Evolutionary conservation across 37 sponge, comb jelly and placozoan species (phyloP), one percentile per base, ranked within the genome.

Genomic region (Crambe crambe): DNA sequence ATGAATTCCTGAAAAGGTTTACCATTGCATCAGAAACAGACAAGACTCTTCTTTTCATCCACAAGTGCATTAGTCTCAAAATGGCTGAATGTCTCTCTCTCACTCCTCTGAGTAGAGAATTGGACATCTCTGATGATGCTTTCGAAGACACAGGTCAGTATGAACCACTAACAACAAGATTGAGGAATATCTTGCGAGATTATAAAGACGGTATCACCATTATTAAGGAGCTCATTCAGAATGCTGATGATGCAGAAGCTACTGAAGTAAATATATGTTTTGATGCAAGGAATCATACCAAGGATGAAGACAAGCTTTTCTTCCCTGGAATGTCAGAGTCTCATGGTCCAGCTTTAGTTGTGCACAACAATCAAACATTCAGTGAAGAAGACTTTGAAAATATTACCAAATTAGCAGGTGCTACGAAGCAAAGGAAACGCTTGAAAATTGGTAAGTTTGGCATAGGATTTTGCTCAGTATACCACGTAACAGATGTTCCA

Each of bases 361-460:
- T 82, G 2, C 71, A 85, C 51, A 89, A 89, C 44, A 68, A 85
- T 71, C 40, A 58, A 18, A 59, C 57, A 23, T 89, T 90, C 65
- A 64, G 61, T 20, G 75, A 92, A 42, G 82, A 89, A 41, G 93
- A 92, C 62, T 89, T 92, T 67, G 42, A 31, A 15, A 92, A 92
- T 70, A 92, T 92, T 9, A 75, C n/a, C n/a, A n/a, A n/a, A 54
- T 74, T 94, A 29, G 94, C 87, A 57, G 91, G 77, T 2, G 88
- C 84, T 21, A 90, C 91, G 26, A 92, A 92, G 60, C 37, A 56
- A 65, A 62, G 25, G 20, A 56, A 89, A 70, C 59, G 78, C 3
- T 27, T 74, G 29, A 92, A 87, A 63, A 92, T 92, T 65, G 92
- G 92, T 9, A 77, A 85, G 39, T 92, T 92, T 87, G 91, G 94